Evolutionary conservation across 2,113 vertebrate species (phyloP).

Genomic region (Sciurus niger): DNA sequence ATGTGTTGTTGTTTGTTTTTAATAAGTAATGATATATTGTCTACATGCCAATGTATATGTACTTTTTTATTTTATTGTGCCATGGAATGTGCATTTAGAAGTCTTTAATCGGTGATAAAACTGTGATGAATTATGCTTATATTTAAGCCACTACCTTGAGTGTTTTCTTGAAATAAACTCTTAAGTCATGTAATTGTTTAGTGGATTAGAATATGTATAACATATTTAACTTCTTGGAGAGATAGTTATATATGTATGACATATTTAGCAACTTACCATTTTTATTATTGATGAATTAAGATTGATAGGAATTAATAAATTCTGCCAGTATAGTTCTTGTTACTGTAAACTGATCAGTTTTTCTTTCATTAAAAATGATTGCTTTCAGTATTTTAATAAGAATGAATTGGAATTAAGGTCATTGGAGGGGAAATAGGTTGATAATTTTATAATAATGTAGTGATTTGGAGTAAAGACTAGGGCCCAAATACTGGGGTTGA

Average conservation of each 20-base stretch:
- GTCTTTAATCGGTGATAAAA: background rate
- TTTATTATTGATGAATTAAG: conserved; percentile 22
- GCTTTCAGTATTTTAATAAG: conserved; percentile 27
- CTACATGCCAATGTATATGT: background rate
- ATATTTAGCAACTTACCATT: no score
- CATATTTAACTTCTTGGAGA: background rate
- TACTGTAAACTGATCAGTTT: background rate
- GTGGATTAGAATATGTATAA: conserved; percentile 31
- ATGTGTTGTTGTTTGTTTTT: background rate
- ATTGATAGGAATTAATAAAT: background rate
- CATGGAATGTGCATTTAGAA: background rate
- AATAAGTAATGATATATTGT: conserved; percentile 9
- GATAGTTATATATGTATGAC: background rate
- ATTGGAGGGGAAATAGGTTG: background rate
- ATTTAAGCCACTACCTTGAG: background rate
- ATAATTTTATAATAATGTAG: background rate
- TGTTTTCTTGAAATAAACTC: conserved; percentile 25
- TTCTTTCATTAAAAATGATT: conserved; percentile 21
- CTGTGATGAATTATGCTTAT: background rate
- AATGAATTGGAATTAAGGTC: background rate
- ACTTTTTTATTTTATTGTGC: conserved; percentile 15
- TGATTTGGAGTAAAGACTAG: background rate
- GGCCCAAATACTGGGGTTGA: background rate
- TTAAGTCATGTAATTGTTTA: background rate
- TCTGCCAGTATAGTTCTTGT: background rate